These are phyloP conservation scores for Pandion haliaetus DNA, from an alignment of 2,113 vertebrate genomes.

Conservation along the genomic window DNA sequence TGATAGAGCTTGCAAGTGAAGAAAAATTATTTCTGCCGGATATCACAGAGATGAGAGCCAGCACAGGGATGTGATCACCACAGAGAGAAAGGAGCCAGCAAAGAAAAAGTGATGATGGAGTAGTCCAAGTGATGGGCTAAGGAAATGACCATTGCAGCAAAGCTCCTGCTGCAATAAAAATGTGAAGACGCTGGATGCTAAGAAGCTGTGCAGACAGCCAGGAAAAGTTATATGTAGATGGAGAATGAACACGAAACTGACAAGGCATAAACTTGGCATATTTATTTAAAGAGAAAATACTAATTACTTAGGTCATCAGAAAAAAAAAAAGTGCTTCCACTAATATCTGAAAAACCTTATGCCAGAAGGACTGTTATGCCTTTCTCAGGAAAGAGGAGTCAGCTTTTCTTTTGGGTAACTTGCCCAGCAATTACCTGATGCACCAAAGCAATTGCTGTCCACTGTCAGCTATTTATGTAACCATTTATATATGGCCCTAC, in stretches of 20 bases:
- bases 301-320: not conserved
- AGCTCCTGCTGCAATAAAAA: conserved; percentile 16
- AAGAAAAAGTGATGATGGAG: not conserved
- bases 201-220: not conserved
- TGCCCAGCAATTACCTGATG: not conserved
- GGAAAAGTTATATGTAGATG: not conserved
- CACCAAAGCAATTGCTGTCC: not conserved
- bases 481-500: not conserved
- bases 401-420: not conserved
- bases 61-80: not conserved
- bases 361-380: not conserved
- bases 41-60: not conserved
- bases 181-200: not conserved
- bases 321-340: not conserved
- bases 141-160: conserved; percentile 6
- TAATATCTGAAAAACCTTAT: not conserved
- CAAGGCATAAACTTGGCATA: not conserved
- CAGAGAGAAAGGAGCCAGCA: not conserved
- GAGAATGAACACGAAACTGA: not conserved
- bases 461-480: not conserved
- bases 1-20: not conserved
- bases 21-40: conserved; percentile 34
- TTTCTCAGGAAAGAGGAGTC: not conserved
- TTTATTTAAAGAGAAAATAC: not conserved
- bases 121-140: not conserved